phyloP scores from a whole-genome alignment of 2,888 invertebrate genomes.

The Tolmerus cingulatus region DNA sequence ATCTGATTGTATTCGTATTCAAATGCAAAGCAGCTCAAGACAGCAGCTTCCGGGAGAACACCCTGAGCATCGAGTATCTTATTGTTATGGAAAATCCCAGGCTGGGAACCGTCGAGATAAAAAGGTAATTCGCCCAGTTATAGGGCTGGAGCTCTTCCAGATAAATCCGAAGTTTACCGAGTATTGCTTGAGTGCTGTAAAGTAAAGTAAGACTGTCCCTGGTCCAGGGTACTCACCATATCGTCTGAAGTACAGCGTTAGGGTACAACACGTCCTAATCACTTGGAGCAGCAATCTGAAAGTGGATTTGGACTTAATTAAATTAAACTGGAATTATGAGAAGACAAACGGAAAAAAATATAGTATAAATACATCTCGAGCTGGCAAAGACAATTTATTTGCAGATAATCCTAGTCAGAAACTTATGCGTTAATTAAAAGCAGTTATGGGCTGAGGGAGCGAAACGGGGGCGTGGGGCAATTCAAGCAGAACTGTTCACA shows the following conservation, averaged over 20 bases:
- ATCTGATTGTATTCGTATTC: not conserved
- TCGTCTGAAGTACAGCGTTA: constrained; percentile 64
- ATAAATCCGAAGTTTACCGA: not conserved
- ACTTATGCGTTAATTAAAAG: not conserved
- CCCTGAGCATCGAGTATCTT: not conserved
- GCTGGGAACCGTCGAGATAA: not conserved
- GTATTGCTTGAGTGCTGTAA: not conserved
- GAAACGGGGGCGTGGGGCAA: not conserved
- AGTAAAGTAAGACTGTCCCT: not conserved
- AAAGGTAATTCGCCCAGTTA: not conserved
- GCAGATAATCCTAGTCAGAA: not conserved
- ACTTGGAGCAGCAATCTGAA: constrained; percentile 50
- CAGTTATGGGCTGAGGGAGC: not conserved
- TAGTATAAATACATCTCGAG: not conserved
- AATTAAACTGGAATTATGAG: constrained; percentile 6
- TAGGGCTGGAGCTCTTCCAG: not conserved
- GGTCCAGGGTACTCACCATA: constrained; percentile 58
- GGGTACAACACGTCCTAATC: constrained; percentile 64
- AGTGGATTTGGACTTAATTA: not conserved
- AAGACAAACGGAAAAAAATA: not conserved
- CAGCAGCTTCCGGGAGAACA: not conserved
- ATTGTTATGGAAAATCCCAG: not conserved
- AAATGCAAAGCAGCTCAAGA: not conserved
- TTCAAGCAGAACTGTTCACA: not conserved
- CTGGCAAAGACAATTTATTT: not conserved